Conservation (phyloP, 2,888 invertebrate genomes). For the Nymphalis polychloros region DNA sequence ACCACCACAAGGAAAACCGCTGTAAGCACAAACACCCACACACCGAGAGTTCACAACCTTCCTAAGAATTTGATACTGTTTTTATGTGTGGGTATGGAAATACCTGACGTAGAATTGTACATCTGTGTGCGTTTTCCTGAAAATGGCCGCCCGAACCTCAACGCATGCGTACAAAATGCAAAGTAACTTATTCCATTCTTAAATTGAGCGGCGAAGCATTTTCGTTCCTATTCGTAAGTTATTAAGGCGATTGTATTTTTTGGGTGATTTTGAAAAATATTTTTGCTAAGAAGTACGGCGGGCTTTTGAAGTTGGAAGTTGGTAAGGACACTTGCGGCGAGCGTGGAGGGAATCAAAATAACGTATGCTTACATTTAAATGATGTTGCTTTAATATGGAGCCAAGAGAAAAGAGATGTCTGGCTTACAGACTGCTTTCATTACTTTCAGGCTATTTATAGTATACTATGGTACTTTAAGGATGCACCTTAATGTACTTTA, state of each 20-base stretch:
- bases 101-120: slow-evolving; percentile 37
- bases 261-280: slow-evolving; percentile 3
- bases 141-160: slow-evolving; percentile 67
- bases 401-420: slow-evolving; percentile 8
- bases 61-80: slow-evolving; percentile 57
- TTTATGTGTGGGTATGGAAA: slow-evolving; percentile 45
- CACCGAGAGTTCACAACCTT: slow-evolving; percentile 44
- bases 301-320: slow-evolving; percentile 74
- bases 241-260: slow-evolving; percentile 33
- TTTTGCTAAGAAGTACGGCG: slow-evolving; percentile 51
- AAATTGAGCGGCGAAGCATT: slow-evolving; percentile 25
- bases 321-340: slow-evolving; percentile 64
- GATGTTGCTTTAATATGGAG: slow-evolving; percentile 19
- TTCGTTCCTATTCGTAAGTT: slow-evolving; percentile 24
- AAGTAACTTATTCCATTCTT: slow-evolving; percentile 19
- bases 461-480: background rate
- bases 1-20: slow-evolving; percentile 50
- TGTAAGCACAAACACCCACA: slow-evolving; percentile 45
- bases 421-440: slow-evolving; percentile 7
- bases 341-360: slow-evolving; percentile 38
- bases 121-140: slow-evolving; percentile 63
- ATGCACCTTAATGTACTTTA: background rate
- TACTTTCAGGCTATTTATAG: background rate
- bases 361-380: slow-evolving; percentile 29
- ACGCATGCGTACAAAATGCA: slow-evolving; percentile 61